A percentile compares a stretch with the other conserved stretches of the same genome.
Conservation (phyloP, 2,797 vertebrate genomes). For the Acrossocheilus fasciatus region DNA sequence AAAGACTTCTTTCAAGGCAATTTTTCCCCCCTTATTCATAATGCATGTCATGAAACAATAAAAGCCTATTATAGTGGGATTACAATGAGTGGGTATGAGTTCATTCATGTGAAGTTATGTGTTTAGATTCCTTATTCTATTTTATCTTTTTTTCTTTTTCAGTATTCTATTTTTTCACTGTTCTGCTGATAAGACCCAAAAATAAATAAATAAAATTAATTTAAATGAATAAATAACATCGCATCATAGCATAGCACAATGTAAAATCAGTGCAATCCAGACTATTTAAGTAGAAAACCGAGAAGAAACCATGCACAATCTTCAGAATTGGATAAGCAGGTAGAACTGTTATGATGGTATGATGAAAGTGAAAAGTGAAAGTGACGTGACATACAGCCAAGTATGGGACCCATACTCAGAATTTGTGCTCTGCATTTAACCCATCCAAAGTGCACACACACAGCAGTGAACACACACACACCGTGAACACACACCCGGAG, state of each 20-base stretch:
- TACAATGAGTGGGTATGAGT: not conserved
- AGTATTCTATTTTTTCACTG: not conserved
- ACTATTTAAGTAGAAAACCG: not conserved
- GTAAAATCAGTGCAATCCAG: not conserved
- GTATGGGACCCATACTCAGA: too few species aligned
- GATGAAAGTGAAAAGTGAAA: too few species aligned
- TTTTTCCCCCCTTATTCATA: too few species aligned
- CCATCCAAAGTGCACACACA: too few species aligned
- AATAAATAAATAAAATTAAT: not conserved
- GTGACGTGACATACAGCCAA: too few species aligned
- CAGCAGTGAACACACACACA: too few species aligned
- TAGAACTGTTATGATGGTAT: not conserved
- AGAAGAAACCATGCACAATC: not conserved
- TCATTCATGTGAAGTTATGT: not conserved
- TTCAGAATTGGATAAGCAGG: not conserved
- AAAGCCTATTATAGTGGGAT: not conserved
- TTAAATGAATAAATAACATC: not conserved
- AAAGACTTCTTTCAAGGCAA: not conserved
- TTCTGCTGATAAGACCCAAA: not conserved
- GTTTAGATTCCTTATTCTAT: not conserved
- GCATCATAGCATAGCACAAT: not conserved
- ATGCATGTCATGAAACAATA: not conserved
- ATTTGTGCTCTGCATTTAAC: too few species aligned
- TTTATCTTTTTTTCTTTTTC: not conserved
- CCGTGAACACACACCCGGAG: too few species aligned